phyloP scores from a whole-genome alignment of 1,140 invertebrate species.

The Melitaea cinxia region DNA sequence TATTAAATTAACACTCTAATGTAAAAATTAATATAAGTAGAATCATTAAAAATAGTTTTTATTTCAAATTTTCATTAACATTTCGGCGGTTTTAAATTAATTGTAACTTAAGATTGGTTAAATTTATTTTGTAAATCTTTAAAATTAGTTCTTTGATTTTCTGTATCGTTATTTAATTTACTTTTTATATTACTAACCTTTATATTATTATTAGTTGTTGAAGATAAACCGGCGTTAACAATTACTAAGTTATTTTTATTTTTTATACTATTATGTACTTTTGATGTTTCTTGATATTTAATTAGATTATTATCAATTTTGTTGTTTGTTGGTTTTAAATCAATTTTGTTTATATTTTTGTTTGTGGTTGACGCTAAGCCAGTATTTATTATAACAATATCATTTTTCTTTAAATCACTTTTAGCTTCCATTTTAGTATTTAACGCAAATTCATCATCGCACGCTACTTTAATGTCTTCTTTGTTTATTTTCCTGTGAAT shows the following conservation, averaged over 20 bases:
- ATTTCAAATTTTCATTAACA: background rate
- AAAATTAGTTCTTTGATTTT: constrained; percentile 17
- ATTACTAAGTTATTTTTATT: constrained; percentile 22
- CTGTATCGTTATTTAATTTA: background rate
- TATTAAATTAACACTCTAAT: too few relatives aligned
- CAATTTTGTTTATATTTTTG: constrained; percentile 49
- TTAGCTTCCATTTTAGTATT: constrained; percentile 11
- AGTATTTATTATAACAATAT: constrained; percentile 84
- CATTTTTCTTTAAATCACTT: constrained; percentile 32
- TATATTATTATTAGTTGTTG: constrained; percentile 21
- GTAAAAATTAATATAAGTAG: too few relatives aligned
- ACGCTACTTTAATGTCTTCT: constrained; percentile 53
- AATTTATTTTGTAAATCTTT: constrained; percentile 33
- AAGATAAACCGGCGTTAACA: constrained; percentile 19
- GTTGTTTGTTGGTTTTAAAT: constrained; percentile 21
- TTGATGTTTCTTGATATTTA: constrained; percentile 20
- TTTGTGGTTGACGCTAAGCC: constrained; percentile 89
- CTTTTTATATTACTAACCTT: constrained; percentile 3
- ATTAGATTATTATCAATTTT: constrained; percentile 8
- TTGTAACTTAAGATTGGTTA: constrained; percentile 7
- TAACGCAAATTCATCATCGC: constrained; percentile 24
- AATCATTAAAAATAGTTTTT: too few relatives aligned
- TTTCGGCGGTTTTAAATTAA: constrained; percentile 13
- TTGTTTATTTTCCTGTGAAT: constrained; percentile 49
- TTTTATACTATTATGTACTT: background rate